A percentile compares a stretch with the other conserved stretches of the same genome.
phyloP scores from a whole-genome alignment of 2,797 vertebrate genomes.

The Sebastes taczanowskii region DNA sequence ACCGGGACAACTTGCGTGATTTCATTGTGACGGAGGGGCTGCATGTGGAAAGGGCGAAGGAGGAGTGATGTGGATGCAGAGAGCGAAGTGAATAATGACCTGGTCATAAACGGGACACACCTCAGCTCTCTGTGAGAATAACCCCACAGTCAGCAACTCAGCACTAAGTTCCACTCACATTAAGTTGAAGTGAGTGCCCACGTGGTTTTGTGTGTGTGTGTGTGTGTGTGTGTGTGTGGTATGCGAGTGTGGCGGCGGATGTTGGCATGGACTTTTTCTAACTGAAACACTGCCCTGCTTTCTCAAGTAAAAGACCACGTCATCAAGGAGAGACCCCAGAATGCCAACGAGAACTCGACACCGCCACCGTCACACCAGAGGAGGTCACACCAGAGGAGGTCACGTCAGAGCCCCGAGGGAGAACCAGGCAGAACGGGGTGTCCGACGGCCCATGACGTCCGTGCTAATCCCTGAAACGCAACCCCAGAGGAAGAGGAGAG shows the following conservation, averaged over 20 bases:
- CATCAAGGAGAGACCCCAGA: slow-evolving; percentile 20
- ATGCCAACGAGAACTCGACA: slow-evolving; percentile 39
- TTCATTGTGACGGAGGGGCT: slow-evolving; percentile 81
- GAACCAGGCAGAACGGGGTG: slow-evolving; percentile 19
- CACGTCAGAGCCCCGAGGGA: slow-evolving; percentile 5
- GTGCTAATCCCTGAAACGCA: slow-evolving; percentile 52
- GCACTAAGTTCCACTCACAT: slow-evolving; percentile 82
- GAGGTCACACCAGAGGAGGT: neutral
- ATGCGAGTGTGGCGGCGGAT: neutral
- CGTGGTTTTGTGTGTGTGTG: neutral
- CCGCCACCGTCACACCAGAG: neutral
- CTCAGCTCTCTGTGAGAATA: slow-evolving; percentile 83
- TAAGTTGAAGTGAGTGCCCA: slow-evolving; percentile 40
- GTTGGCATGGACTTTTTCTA: neutral
- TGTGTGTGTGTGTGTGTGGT: neutral
- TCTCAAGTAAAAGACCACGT: slow-evolving; percentile 24
- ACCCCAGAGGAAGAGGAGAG: slow-evolving; percentile 21
- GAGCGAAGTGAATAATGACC: slow-evolving; percentile 70
- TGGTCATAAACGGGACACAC: slow-evolving; percentile 85
- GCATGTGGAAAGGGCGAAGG: slow-evolving; percentile 26
- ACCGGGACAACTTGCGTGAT: slow-evolving; percentile 85
- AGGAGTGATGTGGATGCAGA: slow-evolving; percentile 58
- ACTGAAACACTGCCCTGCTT: slow-evolving; percentile 35
- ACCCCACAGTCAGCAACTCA: slow-evolving; percentile 82
- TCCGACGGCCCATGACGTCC: neutral